Percentiles rank a stretch among this genome's conserved stretches.
Conservation (phyloP, 2,888 invertebrate species). For the Apomyelois bistriatella region DNA sequence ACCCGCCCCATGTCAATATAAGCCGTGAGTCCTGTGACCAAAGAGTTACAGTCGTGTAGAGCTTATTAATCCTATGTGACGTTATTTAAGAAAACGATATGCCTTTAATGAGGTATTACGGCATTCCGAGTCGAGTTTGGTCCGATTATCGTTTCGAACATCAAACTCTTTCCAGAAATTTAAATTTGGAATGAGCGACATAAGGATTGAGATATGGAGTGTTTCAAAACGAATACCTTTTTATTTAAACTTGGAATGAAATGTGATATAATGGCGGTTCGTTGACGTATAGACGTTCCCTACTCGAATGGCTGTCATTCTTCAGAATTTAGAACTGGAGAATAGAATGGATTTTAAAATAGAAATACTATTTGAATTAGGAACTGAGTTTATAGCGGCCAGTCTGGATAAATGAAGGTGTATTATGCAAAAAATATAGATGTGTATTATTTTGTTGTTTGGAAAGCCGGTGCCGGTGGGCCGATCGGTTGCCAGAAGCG, state of each 20-base stretch:
- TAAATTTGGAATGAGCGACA: conserved; percentile 65
- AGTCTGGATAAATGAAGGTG: conserved; percentile 25
- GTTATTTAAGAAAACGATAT: conserved; percentile 33
- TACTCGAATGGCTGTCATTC: conserved; percentile 35
- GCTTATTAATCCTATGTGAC: conserved; percentile 19
- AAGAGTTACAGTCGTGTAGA: conserved; percentile 45
- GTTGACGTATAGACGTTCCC: conserved; percentile 50
- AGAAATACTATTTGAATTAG: conserved; percentile 17
- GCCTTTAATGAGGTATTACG: conserved; percentile 71
- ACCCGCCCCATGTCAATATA: conserved; percentile 33
- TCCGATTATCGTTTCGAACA: conserved; percentile 67
- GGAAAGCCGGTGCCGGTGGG: conserved; percentile 29
- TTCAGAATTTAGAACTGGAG: conserved; percentile 32
- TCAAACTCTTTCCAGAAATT: conserved; percentile 73
- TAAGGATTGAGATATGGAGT: conserved; percentile 66
- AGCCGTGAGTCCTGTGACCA: conserved; percentile 32
- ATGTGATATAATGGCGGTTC: conserved; percentile 57
- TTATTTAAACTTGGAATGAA: conserved; percentile 66
- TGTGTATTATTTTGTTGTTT: conserved; percentile 39
- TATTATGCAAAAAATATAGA: conserved; percentile 40
- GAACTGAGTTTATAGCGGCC: conserved; percentile 6
- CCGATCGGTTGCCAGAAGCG: conserved; percentile 53
- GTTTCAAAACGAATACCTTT: conserved; percentile 61
- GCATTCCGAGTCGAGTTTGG: conserved; percentile 60
- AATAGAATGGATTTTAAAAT: conserved; percentile 23